Percentiles rank a stretch among this genome's conserved stretches.
Evolutionary conservation across 2,797 vertebrate genomes (phyloP).

Genomic region (Enteromius viviparus): DNA sequence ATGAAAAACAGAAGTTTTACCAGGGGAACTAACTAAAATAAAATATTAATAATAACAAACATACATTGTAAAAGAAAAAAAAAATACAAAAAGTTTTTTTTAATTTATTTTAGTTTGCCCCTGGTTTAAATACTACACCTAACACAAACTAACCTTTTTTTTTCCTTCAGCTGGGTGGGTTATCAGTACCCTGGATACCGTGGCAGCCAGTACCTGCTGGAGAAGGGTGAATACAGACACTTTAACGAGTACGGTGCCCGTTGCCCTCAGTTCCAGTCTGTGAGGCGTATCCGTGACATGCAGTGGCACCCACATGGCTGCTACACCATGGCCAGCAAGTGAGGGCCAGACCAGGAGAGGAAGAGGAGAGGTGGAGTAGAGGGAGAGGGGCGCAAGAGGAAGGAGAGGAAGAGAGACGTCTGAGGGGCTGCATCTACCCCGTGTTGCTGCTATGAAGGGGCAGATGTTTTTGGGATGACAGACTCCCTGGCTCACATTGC

Average conservation of each 20-base stretch:
- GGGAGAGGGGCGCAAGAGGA: slow-evolving; percentile 71
- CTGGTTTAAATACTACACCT: not conserved
- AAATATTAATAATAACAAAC: not conserved
- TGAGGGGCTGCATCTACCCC: slow-evolving; percentile 66
- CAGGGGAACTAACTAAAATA: no score
- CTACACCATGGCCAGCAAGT: slow-evolving; percentile 84
- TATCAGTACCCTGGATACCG: slow-evolving; percentile 86
- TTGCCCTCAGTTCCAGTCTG: slow-evolving; percentile 80
- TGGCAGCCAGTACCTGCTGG: slow-evolving; percentile 84
- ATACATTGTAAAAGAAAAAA: not conserved
- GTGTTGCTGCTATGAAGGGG: not conserved
- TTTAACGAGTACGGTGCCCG: slow-evolving; percentile 82
- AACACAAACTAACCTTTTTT: not conserved
- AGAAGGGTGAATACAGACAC: slow-evolving; percentile 85
- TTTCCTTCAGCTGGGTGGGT: slow-evolving; percentile 76
- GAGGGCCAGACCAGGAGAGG: slow-evolving; percentile 78
- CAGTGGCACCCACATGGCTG: slow-evolving; percentile 85
- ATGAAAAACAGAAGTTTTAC: not conserved
- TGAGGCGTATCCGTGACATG: slow-evolving; percentile 85
- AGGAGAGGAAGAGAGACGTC: slow-evolving; percentile 77
- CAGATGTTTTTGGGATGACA: slow-evolving; percentile 42
- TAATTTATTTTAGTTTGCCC: not conserved
- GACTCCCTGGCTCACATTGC: slow-evolving; percentile 42
- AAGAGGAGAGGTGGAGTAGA: slow-evolving; percentile 78
- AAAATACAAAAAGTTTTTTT: no score